Conservation (phyloP, 92 coral and sea anemone genomes). For the Palythoa caribaeorum region DNA sequence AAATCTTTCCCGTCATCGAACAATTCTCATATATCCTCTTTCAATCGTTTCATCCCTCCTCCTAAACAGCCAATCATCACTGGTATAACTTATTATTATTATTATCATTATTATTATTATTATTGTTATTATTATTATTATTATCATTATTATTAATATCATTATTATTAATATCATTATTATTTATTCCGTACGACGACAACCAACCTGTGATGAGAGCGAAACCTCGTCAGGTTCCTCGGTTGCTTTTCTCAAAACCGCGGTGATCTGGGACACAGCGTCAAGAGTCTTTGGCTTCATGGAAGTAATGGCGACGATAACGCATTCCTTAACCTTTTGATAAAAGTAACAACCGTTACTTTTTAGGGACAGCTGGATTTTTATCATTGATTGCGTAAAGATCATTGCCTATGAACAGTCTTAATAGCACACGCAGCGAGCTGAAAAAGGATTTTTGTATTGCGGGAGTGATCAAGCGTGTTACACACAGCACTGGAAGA, state of each 20-base stretch:
- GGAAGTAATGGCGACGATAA: slow-evolving; percentile 2
- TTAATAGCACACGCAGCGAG: too few relatives aligned
- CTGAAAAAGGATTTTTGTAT: too few relatives aligned
- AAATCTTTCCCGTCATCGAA: too few relatives aligned
- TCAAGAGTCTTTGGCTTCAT: slow-evolving; percentile 4
- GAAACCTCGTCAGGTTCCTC: slow-evolving; percentile 33
- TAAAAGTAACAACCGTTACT: neutral
- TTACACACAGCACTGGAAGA: too few relatives aligned
- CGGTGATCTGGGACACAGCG: slow-evolving; percentile 29
- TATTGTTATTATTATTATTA: neutral
- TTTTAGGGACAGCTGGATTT: neutral
- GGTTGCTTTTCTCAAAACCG: slow-evolving; percentile 23
- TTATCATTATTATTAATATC: neutral
- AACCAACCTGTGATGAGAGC: slow-evolving; percentile 35
- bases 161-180: neutral
- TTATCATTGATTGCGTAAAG: neutral
- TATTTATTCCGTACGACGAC: neutral
- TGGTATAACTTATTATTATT: too few relatives aligned
- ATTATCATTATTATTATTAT: too few relatives aligned
- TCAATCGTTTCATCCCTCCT: too few relatives aligned
- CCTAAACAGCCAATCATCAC: too few relatives aligned
- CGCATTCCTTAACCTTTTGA: slow-evolving; percentile 16
- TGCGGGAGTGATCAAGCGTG: too few relatives aligned
- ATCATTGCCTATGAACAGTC: too few relatives aligned
- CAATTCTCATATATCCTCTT: too few relatives aligned